Evolutionary conservation across 2,797 vertebrate species (phyloP), one percentile per base, ranked within the genome.

Genomic region (Caiman crocodilus): DNA sequence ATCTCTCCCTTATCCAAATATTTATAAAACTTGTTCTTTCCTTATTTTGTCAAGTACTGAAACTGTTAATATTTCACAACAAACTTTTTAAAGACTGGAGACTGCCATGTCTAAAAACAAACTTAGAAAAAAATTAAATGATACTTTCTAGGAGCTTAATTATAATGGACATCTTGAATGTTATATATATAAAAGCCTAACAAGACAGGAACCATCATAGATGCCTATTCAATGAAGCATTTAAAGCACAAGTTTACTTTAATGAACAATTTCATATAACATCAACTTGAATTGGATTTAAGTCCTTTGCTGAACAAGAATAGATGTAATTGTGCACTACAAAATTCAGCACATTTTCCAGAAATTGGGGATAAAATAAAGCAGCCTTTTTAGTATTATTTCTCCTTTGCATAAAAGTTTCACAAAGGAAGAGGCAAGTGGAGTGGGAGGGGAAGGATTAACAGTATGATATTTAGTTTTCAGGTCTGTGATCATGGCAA

Each of bases 291-390:
- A 15, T 5, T 14, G 30, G 79, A 16, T 30, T 55, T 2, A 4
- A 82, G 14, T 25, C 14, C 12, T 88, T 30, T 50, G 69, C 55
- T 85, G 15, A 78, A 71, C 23, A 75, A 56, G 2, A 18, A 4
- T 4, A 25, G 42, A 59, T 30, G 69, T 5, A 58, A 30, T 15
- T 1, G 0, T 6, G 3, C 11, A 2, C 18, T 63, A 2, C 5
- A 7, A 80, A 32, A 76, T 42, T 78, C 57, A 77, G 16, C 11
- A 58, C 0, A 1, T 26, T 57, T 65, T 58, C 28, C 8, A 42
- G 32, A 18, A 21, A 1, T 42, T 14, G 15, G 65, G 85, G 28
- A 2, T 35, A 74, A 86, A 94, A 60, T 58, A 89, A 93, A 89
- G 61, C 14, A 76, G 56, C 82, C 21, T 5, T 79, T 59, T 8